Evolutionary conservation across 1,140 invertebrate genomes (phyloP).

Genomic region (Mylabris phalerata): DNA sequence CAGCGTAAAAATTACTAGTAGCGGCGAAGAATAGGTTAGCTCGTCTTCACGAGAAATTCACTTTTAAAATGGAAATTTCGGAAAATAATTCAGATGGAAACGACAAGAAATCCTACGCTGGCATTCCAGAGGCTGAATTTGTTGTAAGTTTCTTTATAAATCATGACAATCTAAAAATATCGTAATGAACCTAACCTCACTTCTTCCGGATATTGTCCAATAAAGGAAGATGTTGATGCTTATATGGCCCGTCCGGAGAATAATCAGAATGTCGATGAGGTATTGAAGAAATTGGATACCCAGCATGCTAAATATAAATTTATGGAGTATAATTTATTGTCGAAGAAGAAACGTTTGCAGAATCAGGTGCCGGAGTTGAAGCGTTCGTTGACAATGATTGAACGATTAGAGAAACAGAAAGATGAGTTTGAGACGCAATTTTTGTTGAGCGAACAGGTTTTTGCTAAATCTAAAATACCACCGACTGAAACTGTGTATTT

Average conservation of each 20-base stretch:
- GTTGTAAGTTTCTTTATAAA: constrained; percentile 53
- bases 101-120: constrained; percentile 66
- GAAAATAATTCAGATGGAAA: constrained; percentile 22
- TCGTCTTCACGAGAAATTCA: too few relatives aligned
- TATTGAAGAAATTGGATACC: constrained; percentile 80
- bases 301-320: constrained; percentile 94
- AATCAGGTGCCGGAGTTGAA: constrained; percentile 91
- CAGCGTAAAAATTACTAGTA: too few relatives aligned
- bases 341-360: constrained; percentile 75
- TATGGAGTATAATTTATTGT: constrained; percentile 86
- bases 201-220: not conserved
- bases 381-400: constrained; percentile 86
- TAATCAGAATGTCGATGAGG: constrained; percentile 70
- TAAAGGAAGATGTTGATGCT: constrained; percentile 89
- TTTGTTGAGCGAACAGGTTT: constrained; percentile 92
- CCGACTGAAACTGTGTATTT: constrained; percentile 91
- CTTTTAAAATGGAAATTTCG: constrained; percentile 1
- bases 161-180: constrained; percentile 12
- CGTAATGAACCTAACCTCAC: constrained; percentile 11
- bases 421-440: constrained; percentile 85
- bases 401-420: constrained; percentile 76
- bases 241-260: constrained; percentile 83
- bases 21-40: too few relatives aligned
- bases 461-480: constrained; percentile 79
- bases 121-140: constrained; percentile 75